Evolutionary conservation across 2,888 invertebrate genomes (phyloP).

Genomic region (Abscondita cerata): DNA sequence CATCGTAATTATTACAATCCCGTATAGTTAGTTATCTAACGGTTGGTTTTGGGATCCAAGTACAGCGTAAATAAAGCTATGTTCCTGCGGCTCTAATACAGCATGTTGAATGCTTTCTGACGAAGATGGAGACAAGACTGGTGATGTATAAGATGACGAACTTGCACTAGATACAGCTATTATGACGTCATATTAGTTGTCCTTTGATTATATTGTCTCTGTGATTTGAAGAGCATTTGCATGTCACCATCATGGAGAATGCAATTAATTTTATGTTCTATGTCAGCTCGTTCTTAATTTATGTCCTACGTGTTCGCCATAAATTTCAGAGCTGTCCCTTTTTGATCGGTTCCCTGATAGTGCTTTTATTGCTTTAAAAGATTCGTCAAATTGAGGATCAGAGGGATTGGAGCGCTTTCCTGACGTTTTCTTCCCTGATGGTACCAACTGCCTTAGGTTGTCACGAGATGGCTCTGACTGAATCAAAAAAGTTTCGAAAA

Average conservation of each 20-base stretch:
- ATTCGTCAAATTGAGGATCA: not conserved
- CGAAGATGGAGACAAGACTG: not conserved
- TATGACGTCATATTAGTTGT: slow-evolving; percentile 6
- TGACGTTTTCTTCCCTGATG: not conserved
- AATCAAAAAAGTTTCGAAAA: too few relatives aligned
- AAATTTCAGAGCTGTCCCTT: too few relatives aligned
- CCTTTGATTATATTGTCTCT: slow-evolving; percentile 9
- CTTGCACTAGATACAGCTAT: slow-evolving; percentile 14
- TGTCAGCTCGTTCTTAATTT: not conserved
- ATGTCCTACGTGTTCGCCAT: too few relatives aligned
- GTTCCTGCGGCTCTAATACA: not conserved
- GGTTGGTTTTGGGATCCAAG: not conserved
- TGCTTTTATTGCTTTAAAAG: not conserved
- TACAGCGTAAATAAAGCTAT: slow-evolving; percentile 6
- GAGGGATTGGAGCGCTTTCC: not conserved
- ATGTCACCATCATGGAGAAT: not conserved
- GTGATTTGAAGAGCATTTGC: slow-evolving; percentile 10
- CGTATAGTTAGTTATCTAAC: too few relatives aligned
- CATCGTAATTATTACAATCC: not conserved
- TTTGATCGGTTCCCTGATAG: too few relatives aligned
- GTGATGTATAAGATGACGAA: slow-evolving; percentile 3
- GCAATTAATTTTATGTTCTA: not conserved
- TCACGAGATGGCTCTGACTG: not conserved
- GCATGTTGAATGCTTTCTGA: slow-evolving; percentile 2
- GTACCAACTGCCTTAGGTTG: not conserved